Conservation (phyloP, 1,140 invertebrate genomes). For the Zaprionus vittiger region DNA sequence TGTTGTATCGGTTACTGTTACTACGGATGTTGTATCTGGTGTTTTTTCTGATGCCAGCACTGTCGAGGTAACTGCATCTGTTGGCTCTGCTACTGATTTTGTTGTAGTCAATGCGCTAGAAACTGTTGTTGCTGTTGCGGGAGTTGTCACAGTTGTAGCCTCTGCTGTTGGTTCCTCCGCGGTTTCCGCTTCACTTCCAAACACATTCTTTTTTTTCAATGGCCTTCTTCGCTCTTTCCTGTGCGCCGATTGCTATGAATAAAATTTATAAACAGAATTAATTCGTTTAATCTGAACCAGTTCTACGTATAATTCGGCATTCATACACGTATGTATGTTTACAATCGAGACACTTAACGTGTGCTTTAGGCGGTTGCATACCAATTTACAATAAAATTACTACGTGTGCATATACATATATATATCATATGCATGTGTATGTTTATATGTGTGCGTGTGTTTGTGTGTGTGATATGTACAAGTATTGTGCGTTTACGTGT, state of each 20-base stretch:
- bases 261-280: background rate
- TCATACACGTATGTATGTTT: background rate
- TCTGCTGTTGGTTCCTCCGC: slow-evolving; percentile 46
- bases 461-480: slow-evolving; percentile 19
- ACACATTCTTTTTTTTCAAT: slow-evolving; percentile 61
- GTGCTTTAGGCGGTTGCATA: slow-evolving; percentile 37
- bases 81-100: slow-evolving; percentile 18
- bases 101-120: slow-evolving; percentile 6
- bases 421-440: slow-evolving; percentile 17
- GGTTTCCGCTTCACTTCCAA: slow-evolving; percentile 37
- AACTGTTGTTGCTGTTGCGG: slow-evolving; percentile 9
- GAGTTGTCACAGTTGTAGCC: slow-evolving; percentile 12
- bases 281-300: background rate
- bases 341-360: slow-evolving; percentile 1
- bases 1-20: slow-evolving; percentile 29
- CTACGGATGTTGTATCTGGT: slow-evolving; percentile 15
- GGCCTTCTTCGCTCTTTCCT: slow-evolving; percentile 62
- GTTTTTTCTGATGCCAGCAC: background rate
- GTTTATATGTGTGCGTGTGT: slow-evolving; percentile 9
- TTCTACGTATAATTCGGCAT: background rate
- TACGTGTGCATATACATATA: slow-evolving; percentile 11
- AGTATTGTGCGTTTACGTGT: slow-evolving; percentile 4
- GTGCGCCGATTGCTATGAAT: slow-evolving; percentile 56
- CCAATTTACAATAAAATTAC: slow-evolving; percentile 55
- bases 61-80: slow-evolving; percentile 1